Base-by-base conservation (phyloP, 1,140 invertebrate species). In the Drosophila bocqueti region DNA sequence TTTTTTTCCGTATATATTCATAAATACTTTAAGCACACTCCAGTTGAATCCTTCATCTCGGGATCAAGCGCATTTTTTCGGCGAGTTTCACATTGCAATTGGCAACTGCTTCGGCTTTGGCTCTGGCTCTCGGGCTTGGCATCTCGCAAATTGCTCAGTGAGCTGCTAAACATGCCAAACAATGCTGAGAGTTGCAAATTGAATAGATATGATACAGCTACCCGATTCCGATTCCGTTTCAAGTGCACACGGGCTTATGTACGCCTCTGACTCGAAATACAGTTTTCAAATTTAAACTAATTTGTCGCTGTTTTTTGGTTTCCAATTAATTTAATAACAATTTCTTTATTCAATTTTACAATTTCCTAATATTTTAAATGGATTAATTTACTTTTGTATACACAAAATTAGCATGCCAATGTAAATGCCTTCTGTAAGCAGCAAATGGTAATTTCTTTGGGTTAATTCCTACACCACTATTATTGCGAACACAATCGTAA, bases 81-180 rank as follows among this genome's bases (percentile, higher is more conserved):
- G 54, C 46, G 36, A 73, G 68, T 73, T 61, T 72, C 71, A 52
- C 71, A 73, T 52, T 73, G 71, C 71, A 73, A 74, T 74, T 74
- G 71, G 71, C 71, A 74, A 74, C 71, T 73, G 71, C 38, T 68
- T 67, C 46, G 64, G 54, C 42, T 59, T 63, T 54, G 72, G 46
- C 31, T 73, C 43, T 52, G 46, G 34, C 16, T 40, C 26, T 65
- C 34, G 42, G 47, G 34, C 36, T 40, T 71, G 24, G 64, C 50
- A 50, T 50, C 36, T 57, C 47, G 58, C 46, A 81, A 75, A 83
- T 87, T 87, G 83, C 45, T 84, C 84, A 87, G 73, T 84, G 84
- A 87, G 81, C 74, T 81, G 84, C 84, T 87, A 81, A 87, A 81
- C 83, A 81, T 90, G 84, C 78, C 84, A 90, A 89, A 78, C 81